These are phyloP conservation scores for Silurus glanis DNA, from an alignment of 2,113 vertebrate species.

Conservation along the genomic window DNA sequence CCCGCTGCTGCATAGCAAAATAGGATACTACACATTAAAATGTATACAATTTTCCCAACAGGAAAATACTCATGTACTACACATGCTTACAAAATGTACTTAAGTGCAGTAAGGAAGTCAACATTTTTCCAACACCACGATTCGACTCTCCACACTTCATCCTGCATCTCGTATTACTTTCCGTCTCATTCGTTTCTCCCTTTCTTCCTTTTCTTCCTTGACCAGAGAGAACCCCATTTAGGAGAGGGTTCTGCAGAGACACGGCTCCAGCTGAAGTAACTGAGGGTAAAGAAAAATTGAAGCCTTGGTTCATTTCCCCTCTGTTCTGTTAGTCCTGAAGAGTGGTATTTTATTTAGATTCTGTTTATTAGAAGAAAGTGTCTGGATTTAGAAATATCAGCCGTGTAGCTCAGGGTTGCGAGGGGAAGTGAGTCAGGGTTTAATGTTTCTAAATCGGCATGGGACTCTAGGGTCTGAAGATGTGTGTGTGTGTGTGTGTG, in stretches of 20 bases:
- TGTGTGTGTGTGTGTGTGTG: neutral
- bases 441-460: neutral
- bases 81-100: too few relatives aligned
- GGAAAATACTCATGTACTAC: too few relatives aligned
- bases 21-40: too few relatives aligned
- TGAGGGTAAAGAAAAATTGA: neutral
- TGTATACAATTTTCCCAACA: too few relatives aligned
- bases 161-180: neutral
- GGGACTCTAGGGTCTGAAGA: neutral
- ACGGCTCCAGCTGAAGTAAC: neutral
- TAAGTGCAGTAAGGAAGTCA: too few relatives aligned
- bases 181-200: neutral
- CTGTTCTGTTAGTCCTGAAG: neutral
- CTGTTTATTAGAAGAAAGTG: neutral
- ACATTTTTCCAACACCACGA: neutral
- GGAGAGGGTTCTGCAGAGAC: conserved; percentile 21
- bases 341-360: neutral
- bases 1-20: too few relatives aligned
- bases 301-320: conserved; percentile 11
- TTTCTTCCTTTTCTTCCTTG: neutral
- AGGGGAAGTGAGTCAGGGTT: neutral
- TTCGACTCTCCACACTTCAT: neutral
- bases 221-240: conserved; percentile 13
- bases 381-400: conserved; percentile 10
- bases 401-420: neutral